Conservation (phyloP, 1,140 invertebrate genomes). For the Temnothorax nylanderi region DNA sequence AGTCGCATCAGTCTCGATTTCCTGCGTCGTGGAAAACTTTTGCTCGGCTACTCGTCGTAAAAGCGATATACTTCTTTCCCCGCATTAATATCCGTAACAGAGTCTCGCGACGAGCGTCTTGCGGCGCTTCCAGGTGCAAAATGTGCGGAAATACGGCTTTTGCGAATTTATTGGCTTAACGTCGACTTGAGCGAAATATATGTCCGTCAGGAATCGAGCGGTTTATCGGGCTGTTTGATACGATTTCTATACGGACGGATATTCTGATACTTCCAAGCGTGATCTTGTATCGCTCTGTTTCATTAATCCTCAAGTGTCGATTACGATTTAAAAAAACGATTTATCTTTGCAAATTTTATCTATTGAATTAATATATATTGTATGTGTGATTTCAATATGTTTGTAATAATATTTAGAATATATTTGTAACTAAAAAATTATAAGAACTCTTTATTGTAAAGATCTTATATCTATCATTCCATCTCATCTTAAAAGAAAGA, state of each 20-base stretch:
- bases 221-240: not conserved
- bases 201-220: not conserved
- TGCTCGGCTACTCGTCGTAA: not conserved
- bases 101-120: slow-evolving; percentile 35
- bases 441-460: not conserved
- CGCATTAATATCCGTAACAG: slow-evolving; percentile 64
- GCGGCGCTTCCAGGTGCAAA: not conserved
- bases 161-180: slow-evolving; percentile 23
- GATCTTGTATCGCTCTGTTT: not conserved
- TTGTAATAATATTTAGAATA: not conserved
- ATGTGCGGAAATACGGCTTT: slow-evolving; percentile 19
- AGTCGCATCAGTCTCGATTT: slow-evolving; percentile 70
- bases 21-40: slow-evolving; percentile 59
- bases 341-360: not conserved
- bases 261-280: not conserved
- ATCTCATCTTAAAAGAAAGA: not conserved
- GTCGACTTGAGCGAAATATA: slow-evolving; percentile 18
- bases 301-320: not conserved
- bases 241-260: not conserved
- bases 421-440: not conserved
- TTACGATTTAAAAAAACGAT: not conserved
- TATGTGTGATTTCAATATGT: not conserved
- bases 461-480: not conserved
- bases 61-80: slow-evolving; percentile 59
- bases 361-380: not conserved